Evolutionary conservation across 1,140 invertebrate genomes (phyloP).

Genomic region (Xylocopa sonorina): DNA sequence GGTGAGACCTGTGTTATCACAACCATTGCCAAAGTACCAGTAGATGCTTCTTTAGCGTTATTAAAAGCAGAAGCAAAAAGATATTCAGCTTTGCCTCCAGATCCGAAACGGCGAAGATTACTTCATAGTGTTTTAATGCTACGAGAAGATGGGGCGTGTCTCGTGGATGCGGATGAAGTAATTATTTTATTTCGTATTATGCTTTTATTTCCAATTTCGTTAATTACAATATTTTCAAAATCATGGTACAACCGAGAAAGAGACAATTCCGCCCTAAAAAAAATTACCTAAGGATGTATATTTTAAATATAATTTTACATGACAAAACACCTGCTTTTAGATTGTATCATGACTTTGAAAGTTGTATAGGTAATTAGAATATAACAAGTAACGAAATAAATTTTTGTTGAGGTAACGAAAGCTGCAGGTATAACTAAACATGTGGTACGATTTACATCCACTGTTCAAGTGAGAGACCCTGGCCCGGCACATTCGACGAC

Average conservation of each 20-base stretch:
- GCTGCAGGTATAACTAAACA: slow-evolving; percentile 94
- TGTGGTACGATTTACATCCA: slow-evolving; percentile 94
- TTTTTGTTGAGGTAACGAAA: slow-evolving; percentile 83
- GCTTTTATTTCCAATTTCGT: too few species aligned
- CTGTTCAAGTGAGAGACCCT: slow-evolving; percentile 91
- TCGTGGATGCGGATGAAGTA: slow-evolving; percentile 95
- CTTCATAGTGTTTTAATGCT: slow-evolving; percentile 96
- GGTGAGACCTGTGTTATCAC: slow-evolving; percentile 95
- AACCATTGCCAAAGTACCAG: slow-evolving; percentile 93
- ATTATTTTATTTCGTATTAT: slow-evolving; percentile 28
- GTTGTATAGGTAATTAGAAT: slow-evolving; percentile 11
- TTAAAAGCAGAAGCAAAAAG: slow-evolving; percentile 91
- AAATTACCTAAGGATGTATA: too few species aligned
- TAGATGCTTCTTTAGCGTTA: slow-evolving; percentile 93
- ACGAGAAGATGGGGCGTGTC: slow-evolving; percentile 92
- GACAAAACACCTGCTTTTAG: too few species aligned
- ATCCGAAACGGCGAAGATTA: slow-evolving; percentile 91
- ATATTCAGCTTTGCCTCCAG: slow-evolving; percentile 91
- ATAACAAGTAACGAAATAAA: background rate
- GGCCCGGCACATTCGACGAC: slow-evolving; percentile 89
- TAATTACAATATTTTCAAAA: too few species aligned
- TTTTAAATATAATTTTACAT: too few species aligned
- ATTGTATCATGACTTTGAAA: too few species aligned
- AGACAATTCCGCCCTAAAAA: too few species aligned
- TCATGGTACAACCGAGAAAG: too few species aligned